Evolutionary conservation across 1,140 invertebrate genomes (phyloP).

Genomic region (Zaprionus capensis): DNA sequence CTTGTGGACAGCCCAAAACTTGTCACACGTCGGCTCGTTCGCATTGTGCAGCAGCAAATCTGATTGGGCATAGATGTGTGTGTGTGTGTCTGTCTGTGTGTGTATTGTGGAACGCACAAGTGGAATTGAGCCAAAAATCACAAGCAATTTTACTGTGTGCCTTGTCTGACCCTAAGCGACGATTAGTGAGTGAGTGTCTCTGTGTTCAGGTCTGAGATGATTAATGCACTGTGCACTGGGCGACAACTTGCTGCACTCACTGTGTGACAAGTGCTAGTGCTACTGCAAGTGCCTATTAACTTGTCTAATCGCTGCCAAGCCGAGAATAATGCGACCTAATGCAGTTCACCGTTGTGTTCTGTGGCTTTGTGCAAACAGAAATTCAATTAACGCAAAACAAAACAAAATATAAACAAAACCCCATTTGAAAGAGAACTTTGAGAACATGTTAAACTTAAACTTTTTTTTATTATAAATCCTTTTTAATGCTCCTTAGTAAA

Average conservation of each 20-base stretch:
- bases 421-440: neutral
- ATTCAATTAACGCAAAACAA: conserved; percentile 69
- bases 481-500: neutral
- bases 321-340: conserved; percentile 25
- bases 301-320: conserved; percentile 43
- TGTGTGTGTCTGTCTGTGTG: conserved; percentile 25
- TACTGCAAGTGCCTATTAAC: conserved; percentile 62
- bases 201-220: conserved; percentile 48
- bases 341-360: conserved; percentile 39
- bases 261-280: conserved; percentile 51
- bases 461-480: no score
- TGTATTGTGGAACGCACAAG: neutral
- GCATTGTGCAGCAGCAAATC: conserved; percentile 50
- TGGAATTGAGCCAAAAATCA: conserved; percentile 2
- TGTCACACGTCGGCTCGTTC: conserved; percentile 41
- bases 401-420: conserved; percentile 35
- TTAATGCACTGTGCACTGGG: conserved; percentile 55
- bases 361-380: conserved; percentile 41
- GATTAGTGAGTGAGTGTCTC: conserved; percentile 2
- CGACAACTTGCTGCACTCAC: conserved; percentile 45
- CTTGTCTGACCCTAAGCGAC: conserved; percentile 2
- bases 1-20: conserved; percentile 78
- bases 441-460: neutral
- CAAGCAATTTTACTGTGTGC: neutral
- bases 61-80: conserved; percentile 25